Conservation (phyloP, 92 coral and sea anemone genomes). For the Siderastrea siderea region DNA sequence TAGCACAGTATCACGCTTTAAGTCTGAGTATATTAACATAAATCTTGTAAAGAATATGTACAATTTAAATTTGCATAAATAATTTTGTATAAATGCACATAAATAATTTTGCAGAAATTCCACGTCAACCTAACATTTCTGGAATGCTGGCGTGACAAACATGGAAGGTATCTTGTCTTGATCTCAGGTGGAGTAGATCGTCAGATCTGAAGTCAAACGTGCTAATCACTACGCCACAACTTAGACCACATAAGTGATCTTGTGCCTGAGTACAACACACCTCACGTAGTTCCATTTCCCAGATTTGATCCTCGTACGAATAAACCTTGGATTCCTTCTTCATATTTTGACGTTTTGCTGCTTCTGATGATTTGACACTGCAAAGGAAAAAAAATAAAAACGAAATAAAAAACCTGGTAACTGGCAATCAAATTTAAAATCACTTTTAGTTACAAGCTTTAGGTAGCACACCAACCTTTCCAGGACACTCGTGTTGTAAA, state of each 20-base stretch:
- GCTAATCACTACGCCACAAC: not conserved
- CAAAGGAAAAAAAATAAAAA: not conserved
- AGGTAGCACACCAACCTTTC: constrained; percentile 62
- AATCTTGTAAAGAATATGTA: too few species aligned
- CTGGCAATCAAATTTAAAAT: not conserved
- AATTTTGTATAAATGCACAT: too few species aligned
- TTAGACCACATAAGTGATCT: not conserved
- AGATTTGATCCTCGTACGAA: constrained; percentile 93
- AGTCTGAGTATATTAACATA: too few species aligned
- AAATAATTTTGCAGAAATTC: too few species aligned
- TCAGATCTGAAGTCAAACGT: too few species aligned
- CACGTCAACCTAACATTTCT: too few species aligned
- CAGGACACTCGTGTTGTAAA: constrained; percentile 74
- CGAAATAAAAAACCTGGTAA: not conserved
- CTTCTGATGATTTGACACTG: constrained; percentile 77
- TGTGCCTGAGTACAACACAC: constrained; percentile 32
- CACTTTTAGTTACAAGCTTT: not conserved
- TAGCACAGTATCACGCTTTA: too few species aligned
- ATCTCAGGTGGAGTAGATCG: too few species aligned
- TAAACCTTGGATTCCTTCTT: constrained; percentile 95
- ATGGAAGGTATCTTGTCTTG: too few species aligned
- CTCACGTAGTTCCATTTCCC: constrained; percentile 87
- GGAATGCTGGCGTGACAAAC: too few species aligned
- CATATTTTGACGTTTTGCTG: constrained; percentile 78
- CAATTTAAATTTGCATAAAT: too few species aligned